Conservation (phyloP, 2,888 invertebrate genomes). For the Pecten maximus region DNA sequence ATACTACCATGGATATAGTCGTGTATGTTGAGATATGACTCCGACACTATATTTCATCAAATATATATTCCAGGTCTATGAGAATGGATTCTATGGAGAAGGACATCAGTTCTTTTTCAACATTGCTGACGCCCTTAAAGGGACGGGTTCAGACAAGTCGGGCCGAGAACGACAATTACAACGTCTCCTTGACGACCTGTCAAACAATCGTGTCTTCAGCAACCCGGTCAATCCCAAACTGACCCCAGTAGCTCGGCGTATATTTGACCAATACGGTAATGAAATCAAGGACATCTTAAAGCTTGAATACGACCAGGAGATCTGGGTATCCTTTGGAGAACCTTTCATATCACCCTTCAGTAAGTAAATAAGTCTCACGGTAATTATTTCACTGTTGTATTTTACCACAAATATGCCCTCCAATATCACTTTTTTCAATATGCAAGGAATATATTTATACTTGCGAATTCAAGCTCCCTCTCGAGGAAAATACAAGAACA, state of each 20-base stretch:
- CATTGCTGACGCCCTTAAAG: slow-evolving; percentile 76
- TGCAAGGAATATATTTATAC: no score
- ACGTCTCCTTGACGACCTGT: slow-evolving; percentile 80
- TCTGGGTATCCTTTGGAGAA: slow-evolving; percentile 82
- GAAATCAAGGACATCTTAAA: slow-evolving; percentile 76
- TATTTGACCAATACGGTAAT: slow-evolving; percentile 77
- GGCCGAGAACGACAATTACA: slow-evolving; percentile 65
- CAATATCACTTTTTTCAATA: no score
- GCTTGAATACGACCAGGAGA: slow-evolving; percentile 76
- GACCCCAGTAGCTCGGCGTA: slow-evolving; percentile 75
- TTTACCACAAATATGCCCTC: background rate
- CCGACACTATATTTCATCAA: no score
- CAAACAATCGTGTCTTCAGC: slow-evolving; percentile 61
- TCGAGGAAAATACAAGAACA: no score
- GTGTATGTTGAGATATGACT: no score
- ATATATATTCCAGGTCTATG: slow-evolving; percentile 73
- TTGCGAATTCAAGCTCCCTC: no score
- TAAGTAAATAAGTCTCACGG: slow-evolving; percentile 62
- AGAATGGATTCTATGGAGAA: slow-evolving; percentile 77
- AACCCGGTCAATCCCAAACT: slow-evolving; percentile 74
- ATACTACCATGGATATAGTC: no score
- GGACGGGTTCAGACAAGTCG: slow-evolving; percentile 59
- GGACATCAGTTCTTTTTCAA: slow-evolving; percentile 79
- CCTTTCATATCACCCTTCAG: slow-evolving; percentile 80
- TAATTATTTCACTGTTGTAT: background rate